These are phyloP conservation scores for Arctopsyche grandis DNA, from an alignment of 1,140 invertebrate genomes.

Conservation along the genomic window DNA sequence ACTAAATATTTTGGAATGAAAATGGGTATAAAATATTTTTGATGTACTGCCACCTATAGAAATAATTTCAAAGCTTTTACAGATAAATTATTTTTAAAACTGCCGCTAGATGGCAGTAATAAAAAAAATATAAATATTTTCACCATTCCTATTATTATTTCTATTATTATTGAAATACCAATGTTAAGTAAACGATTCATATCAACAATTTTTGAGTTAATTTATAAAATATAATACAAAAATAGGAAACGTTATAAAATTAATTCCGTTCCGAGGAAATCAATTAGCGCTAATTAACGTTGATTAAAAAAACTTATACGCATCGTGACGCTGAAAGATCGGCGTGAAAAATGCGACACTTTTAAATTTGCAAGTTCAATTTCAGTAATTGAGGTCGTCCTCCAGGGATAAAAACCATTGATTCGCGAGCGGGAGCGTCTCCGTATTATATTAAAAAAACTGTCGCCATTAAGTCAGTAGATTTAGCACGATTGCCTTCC, in stretches of 20 bases:
- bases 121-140: background rate
- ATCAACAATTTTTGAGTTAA: no score
- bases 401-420: constrained; percentile 2
- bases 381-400: background rate
- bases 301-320: no score
- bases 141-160: no score
- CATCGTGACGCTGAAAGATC: no score
- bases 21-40: no score
- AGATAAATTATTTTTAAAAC: background rate
- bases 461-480: constrained; percentile 27
- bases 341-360: background rate
- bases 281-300: no score
- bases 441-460: constrained; percentile 22
- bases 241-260: background rate
- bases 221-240: background rate
- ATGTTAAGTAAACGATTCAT: no score
- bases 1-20: no score
- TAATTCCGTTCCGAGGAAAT: background rate
- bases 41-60: background rate
- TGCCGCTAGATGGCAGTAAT: background rate
- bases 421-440: constrained; percentile 19
- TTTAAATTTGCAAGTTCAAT: constrained; percentile 11
- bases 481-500: constrained; percentile 26
- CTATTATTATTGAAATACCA: no score
- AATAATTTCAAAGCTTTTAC: background rate